These are phyloP conservation scores for Scolopax bukidnonensis DNA, from an alignment of 2,797 vertebrate genomes.

Conservation along the genomic window DNA sequence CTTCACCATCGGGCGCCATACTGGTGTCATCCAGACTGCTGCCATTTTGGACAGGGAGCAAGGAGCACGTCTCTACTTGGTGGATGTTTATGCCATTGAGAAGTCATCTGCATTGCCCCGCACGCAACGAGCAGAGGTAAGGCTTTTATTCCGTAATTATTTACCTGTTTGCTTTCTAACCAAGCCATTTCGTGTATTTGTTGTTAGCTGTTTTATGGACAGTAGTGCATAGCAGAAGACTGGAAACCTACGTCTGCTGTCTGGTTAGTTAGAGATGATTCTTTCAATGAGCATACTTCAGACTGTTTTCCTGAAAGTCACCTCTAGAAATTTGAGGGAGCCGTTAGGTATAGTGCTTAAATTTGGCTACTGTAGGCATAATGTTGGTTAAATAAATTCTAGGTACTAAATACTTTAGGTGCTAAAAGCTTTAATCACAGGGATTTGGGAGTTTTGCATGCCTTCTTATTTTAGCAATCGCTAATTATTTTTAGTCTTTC, in stretches of 20 bases:
- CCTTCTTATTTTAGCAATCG: not conserved
- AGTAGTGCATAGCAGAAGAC: not conserved
- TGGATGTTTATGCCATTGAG: constrained; percentile 97
- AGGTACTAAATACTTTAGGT: not conserved
- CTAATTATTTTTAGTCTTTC: not conserved
- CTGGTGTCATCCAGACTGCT: constrained; percentile 92
- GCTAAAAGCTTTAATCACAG: not conserved
- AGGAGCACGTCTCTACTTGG: constrained; percentile 91
- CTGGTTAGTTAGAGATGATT: not conserved
- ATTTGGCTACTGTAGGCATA: not conserved
- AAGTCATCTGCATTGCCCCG: constrained; percentile 87
- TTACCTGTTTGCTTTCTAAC: not conserved
- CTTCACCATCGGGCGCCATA: constrained; percentile 92
- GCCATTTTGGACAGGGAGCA: constrained; percentile 94
- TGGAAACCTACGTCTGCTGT: not conserved
- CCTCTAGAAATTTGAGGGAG: not conserved
- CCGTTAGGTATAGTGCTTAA: not conserved
- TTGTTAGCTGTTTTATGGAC: not conserved
- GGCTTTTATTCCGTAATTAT: not conserved
- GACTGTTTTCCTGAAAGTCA: not conserved
- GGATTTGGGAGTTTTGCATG: not conserved
- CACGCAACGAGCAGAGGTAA: constrained; percentile 95
- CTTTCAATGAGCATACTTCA: not conserved
- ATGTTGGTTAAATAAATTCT: not conserved
- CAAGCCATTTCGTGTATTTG: not conserved